Percentiles rank a stretch among this genome's conserved stretches.
Conservation (phyloP, 2,797 vertebrate species). For the Sebastes umbrosus region DNA sequence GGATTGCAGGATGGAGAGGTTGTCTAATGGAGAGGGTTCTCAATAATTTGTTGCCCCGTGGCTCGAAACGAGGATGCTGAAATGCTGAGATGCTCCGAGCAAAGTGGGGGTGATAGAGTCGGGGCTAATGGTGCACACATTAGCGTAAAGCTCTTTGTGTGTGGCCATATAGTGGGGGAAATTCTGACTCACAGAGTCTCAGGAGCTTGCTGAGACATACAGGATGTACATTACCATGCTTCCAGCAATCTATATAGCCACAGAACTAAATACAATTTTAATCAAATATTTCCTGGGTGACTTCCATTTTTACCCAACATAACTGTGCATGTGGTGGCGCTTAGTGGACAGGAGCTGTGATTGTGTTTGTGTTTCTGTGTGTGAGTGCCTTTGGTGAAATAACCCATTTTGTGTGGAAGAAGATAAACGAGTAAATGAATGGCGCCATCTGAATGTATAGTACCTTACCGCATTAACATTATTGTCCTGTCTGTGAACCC, state of each 20-base stretch:
- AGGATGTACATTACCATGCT: slow-evolving; percentile 64
- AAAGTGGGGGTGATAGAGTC: slow-evolving; percentile 26
- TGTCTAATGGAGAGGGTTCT: slow-evolving; percentile 40
- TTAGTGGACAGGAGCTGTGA: neutral
- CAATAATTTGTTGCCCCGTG: slow-evolving; percentile 24
- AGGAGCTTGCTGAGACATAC: slow-evolving; percentile 22
- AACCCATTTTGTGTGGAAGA: neutral
- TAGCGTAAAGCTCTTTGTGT: slow-evolving; percentile 58
- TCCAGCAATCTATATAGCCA: slow-evolving; percentile 30
- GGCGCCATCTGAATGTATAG: neutral
- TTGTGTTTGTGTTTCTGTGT: neutral
- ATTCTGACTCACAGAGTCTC: slow-evolving; percentile 39
- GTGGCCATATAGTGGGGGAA: slow-evolving; percentile 7
- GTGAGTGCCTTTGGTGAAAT: slow-evolving; percentile 12
- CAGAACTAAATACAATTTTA: slow-evolving; percentile 1
- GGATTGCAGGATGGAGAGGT: neutral
- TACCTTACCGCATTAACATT: neutral
- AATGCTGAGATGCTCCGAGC: slow-evolving; percentile 34
- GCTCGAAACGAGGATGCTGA: slow-evolving; percentile 27
- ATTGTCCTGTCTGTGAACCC: slow-evolving; percentile 15
- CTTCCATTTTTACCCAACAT: slow-evolving; percentile 1
- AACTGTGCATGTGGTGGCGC: neutral
- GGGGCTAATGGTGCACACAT: slow-evolving; percentile 67
- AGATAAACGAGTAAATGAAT: slow-evolving; percentile 13
- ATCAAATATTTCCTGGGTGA: slow-evolving; percentile 19